Conservation (phyloP, 30 jellyfish, hydroid and myxozoan species). For the Clytia hemisphaerica region DNA sequence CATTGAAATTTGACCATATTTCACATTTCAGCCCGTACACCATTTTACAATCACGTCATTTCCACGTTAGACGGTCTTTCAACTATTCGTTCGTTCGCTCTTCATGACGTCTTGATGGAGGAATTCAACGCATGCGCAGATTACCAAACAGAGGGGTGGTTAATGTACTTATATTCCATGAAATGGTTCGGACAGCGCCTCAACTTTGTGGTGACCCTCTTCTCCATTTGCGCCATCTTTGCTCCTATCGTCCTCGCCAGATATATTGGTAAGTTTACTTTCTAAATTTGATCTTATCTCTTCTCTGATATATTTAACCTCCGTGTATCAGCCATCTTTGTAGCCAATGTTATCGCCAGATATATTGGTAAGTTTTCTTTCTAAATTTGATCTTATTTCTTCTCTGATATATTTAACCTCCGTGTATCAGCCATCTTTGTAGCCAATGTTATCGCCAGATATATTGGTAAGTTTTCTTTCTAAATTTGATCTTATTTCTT, state of each 20-base stretch:
- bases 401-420: no score
- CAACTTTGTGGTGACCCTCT: constrained; percentile 19
- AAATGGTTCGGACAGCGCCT: constrained; percentile 59
- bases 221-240: constrained; percentile 11
- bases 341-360: no score
- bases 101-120: constrained; percentile 15
- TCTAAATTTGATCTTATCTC: no score
- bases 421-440: no score
- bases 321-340: no score
- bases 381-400: no score
- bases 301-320: no score
- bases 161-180: constrained; percentile 10
- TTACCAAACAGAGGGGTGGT: constrained; percentile 60
- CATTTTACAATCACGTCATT: constrained; percentile 46
- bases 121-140: constrained; percentile 50
- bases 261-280: constrained; percentile 45
- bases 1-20: no score
- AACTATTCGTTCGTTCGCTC: constrained; percentile 33
- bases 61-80: constrained; percentile 56
- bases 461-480: no score
- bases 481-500: no score
- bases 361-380: no score
- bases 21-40: constrained; percentile 56
- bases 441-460: no score
- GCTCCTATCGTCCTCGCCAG: constrained; percentile 33